A percentile compares a stretch with the other conserved stretches of the same genome.
Evolutionary conservation across 1,140 invertebrate species (phyloP).

Genomic region (Aphelinus certus): DNA sequence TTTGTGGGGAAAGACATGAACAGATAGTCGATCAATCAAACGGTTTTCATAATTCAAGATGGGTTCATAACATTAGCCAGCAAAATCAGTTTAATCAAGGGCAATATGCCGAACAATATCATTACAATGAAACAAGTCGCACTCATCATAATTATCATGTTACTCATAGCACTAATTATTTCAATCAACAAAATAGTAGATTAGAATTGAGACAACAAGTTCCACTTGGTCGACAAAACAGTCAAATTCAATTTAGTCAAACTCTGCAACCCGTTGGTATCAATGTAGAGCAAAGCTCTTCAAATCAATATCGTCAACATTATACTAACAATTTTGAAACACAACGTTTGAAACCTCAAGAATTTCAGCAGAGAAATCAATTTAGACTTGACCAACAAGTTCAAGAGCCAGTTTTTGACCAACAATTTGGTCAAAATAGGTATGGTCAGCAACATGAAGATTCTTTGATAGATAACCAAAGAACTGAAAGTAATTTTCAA

Average conservation of each 20-base stretch:
- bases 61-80: not conserved
- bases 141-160: constrained; percentile 23
- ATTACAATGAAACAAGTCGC: not conserved
- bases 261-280: not conserved
- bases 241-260: not conserved
- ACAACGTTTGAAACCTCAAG: not conserved
- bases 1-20: constrained; percentile 1
- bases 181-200: constrained; percentile 3
- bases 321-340: constrained; percentile 33
- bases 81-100: constrained; percentile 16
- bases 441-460: constrained; percentile 3
- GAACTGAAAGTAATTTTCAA: constrained; percentile 27
- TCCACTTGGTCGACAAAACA: constrained; percentile 1
- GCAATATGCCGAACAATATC: not conserved
- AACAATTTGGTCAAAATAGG: not conserved
- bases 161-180: constrained; percentile 10
- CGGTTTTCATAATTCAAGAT: constrained; percentile 6
- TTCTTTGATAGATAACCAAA: not conserved
- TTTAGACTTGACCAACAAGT: constrained; percentile 16
- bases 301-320: constrained; percentile 19
- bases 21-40: not conserved
- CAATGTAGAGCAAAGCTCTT: not conserved
- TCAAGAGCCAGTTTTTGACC: not conserved
- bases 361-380: constrained; percentile 2
- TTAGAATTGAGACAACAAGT: constrained; percentile 37